phyloP scores from a whole-genome alignment of 2,797 vertebrate species.

The Dicrostonyx torquatus region DNA sequence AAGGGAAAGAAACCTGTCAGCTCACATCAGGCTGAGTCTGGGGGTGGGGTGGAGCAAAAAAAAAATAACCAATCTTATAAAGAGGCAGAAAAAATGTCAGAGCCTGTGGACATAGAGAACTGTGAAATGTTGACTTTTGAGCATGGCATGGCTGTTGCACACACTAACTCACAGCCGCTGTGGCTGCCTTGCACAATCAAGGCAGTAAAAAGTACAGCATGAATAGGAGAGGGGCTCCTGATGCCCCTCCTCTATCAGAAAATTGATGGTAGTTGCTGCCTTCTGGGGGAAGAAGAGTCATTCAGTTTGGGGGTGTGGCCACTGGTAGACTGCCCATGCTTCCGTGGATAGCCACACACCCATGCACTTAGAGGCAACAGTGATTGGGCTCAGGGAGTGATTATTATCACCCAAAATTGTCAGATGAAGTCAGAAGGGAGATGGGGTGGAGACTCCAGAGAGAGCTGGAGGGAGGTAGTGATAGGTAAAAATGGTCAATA shows the following conservation, averaged over 20 bases:
- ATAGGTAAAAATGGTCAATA: background rate
- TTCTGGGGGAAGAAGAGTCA: background rate
- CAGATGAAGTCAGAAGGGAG: background rate
- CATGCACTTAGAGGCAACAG: background rate
- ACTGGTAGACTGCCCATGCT: too few relatives aligned
- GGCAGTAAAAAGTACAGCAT: background rate
- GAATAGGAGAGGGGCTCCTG: too few relatives aligned
- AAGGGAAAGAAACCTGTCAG: background rate
- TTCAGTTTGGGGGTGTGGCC: too few relatives aligned
- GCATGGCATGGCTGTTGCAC: too few relatives aligned
- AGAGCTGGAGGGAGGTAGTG: background rate
- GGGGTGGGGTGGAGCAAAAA: background rate
- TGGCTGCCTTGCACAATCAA: too few relatives aligned
- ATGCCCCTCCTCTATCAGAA: background rate
- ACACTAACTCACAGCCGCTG: too few relatives aligned
- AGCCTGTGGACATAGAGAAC: background rate
- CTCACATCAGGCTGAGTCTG: background rate
- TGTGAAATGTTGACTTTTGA: too few relatives aligned
- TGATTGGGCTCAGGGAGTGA: background rate
- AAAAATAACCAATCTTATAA: background rate
- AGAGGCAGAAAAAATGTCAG: background rate
- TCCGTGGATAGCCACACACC: background rate
- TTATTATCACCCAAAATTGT: background rate
- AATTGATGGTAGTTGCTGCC: background rate
- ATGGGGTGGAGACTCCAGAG: too few relatives aligned